Percentiles rank a stretch among this genome's conserved stretches.
phyloP scores from a whole-genome alignment of 2,113 vertebrate species.

The Nipponia nippon region DNA sequence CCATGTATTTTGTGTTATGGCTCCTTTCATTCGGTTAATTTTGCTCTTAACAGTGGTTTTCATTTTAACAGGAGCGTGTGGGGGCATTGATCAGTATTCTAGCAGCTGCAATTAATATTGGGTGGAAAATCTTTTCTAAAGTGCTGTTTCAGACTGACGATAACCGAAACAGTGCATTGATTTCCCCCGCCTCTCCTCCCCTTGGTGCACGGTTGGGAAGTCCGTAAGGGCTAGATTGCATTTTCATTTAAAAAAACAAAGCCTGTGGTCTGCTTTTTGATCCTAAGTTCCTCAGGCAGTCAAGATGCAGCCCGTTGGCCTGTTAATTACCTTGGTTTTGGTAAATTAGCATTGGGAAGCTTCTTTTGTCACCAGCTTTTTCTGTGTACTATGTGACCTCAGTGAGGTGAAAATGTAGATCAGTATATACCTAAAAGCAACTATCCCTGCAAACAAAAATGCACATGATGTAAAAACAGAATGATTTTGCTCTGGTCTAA shows the following conservation, averaged over 20 bases:
- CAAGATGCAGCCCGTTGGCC: neutral
- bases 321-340: neutral
- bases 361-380: neutral
- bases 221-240: neutral
- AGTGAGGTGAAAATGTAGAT: neutral
- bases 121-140: neutral
- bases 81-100: neutral
- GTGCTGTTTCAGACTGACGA: neutral
- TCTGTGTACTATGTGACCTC: neutral
- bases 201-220: neutral
- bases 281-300: neutral
- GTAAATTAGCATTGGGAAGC: neutral
- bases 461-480: rapidly evolving
- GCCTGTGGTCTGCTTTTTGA: neutral
- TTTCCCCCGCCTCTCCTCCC: neutral
- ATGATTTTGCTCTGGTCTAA: neutral
- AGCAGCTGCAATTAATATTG: neutral
- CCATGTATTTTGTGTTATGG: neutral
- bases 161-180: neutral
- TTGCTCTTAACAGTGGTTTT: neutral
- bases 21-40: neutral
- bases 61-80: neutral
- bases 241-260: neutral
- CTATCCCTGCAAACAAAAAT: neutral
- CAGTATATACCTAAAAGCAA: neutral